Conservation (phyloP, 2,888 invertebrate genomes). For the Deilephila porcellus region DNA sequence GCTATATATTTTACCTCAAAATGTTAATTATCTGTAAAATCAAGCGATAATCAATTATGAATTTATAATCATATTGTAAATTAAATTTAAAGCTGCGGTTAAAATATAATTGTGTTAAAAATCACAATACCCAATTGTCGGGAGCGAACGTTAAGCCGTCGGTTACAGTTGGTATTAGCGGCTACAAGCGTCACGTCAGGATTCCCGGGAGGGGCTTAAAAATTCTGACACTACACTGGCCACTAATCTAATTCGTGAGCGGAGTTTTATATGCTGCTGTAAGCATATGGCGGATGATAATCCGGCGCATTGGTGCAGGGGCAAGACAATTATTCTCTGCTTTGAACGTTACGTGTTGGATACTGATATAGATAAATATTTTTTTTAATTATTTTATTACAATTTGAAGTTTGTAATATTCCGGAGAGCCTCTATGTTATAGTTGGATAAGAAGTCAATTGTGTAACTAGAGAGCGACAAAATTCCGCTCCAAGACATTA, state of each 20-base stretch:
- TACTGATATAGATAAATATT: too few species aligned
- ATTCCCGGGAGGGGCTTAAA: slow-evolving; percentile 13
- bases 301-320: not conserved
- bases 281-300: not conserved
- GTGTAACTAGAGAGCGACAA: too few species aligned
- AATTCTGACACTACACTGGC: slow-evolving; percentile 18
- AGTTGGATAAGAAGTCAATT: too few species aligned
- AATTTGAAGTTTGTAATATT: too few species aligned
- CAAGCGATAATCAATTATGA: not conserved
- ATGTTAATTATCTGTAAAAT: too few species aligned
- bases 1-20: too few species aligned
- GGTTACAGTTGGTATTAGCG: slow-evolving; percentile 2
- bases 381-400: too few species aligned
- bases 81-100: slow-evolving; percentile 5
- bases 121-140: not conserved
- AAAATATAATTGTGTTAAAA: slow-evolving; percentile 9
- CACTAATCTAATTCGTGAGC: slow-evolving; percentile 18
- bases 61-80: not conserved
- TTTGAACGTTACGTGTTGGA: not conserved
- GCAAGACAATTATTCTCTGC: not conserved
- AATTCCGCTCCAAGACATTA: too few species aligned
- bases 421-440: too few species aligned
- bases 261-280: not conserved
- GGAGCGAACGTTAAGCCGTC: not conserved
- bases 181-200: slow-evolving; percentile 14